These are phyloP conservation scores for Heteropelma amictum DNA, from an alignment of 2,888 invertebrate species.

Conservation along the genomic window DNA sequence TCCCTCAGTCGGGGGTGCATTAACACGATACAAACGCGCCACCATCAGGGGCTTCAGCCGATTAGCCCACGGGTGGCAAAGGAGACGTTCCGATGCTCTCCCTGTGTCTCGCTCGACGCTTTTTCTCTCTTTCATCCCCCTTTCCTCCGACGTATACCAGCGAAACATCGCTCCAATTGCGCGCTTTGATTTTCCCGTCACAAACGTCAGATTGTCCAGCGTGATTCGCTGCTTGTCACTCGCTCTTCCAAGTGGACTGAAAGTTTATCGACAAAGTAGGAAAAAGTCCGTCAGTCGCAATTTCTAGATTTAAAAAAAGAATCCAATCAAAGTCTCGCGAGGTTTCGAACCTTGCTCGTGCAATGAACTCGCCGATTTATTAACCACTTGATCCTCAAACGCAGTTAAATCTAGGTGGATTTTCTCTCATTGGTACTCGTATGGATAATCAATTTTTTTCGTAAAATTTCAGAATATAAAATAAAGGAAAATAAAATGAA, in stretches of 20 bases:
- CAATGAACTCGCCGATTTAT: no score
- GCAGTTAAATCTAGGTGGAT: no score
- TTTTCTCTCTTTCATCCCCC: constrained; percentile 41
- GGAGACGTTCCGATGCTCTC: constrained; percentile 33
- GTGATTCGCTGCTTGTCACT: constrained; percentile 11
- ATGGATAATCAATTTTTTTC: no score
- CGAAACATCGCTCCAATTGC: constrained; percentile 45
- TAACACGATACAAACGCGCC: constrained; percentile 62
- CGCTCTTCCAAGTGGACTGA: background rate
- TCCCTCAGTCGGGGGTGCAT: constrained; percentile 63
- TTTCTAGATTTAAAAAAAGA: no score
- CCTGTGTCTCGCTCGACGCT: background rate
- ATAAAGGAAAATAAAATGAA: background rate
- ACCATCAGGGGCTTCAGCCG: constrained; percentile 46
- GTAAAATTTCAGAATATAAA: no score
- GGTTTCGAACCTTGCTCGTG: no score
- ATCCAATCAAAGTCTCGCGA: no score
- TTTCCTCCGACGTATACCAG: constrained; percentile 19
- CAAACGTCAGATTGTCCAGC: background rate
- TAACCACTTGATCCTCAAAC: no score
- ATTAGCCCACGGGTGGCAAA: constrained; percentile 51
- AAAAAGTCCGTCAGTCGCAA: constrained; percentile 2
- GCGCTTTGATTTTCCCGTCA: constrained; percentile 29
- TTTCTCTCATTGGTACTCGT: no score
- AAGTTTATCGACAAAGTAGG: no score